Base-by-base conservation (phyloP, 2,888 invertebrate species). In the Gryllus longicercus region DNA sequence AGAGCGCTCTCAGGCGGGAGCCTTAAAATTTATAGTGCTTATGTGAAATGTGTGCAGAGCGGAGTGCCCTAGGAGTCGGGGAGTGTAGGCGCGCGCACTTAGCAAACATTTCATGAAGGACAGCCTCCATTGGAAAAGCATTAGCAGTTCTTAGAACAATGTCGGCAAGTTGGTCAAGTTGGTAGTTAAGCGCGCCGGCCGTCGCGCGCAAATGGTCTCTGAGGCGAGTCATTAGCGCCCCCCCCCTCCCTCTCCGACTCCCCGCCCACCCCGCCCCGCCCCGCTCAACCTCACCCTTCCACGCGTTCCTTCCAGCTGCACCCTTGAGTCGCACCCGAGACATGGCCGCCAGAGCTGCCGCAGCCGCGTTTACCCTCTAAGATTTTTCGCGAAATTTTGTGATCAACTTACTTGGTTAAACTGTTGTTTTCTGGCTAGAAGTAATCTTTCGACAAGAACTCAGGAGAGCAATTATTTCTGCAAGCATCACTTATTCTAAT, bases 291-390 rank as follows among this genome's bases (percentile, higher is more conserved):
- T 5, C 38, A 8, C 38, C 38, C 38, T 38, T 38, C 4, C 38
- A 4, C 0, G 8, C 18, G 50, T 75, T 38, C 38, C 51, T 51
- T 81, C 78, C 76, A 63, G 78, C 81, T 78, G 38, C 50, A 50
- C 79, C 79, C 51, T 77, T 63, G 38, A 23, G 50, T 76, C 77
- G 38, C 38, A 38, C 38, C 5, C 8, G 8, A 38, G 38, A 38
- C 38, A 38, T 38, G 38, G 38, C 38, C 38, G 3, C 25, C 2
- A 38, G 25, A 2, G 25, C 38, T 38, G 38, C 38, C 38, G 38
- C 38, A 38, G 4, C 38, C 38, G 5, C 8, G 38, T 38, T 38
- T 8, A 38, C 8, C 38, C 38, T 38, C 38, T 38, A 38, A 38
- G 38, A 38, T 4, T 38, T 38, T 38, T 38, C 38, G 5, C 38